A percentile compares a stretch with the other conserved stretches of the same genome.
phyloP scores from a whole-genome alignment of 2,113 vertebrate species.

The Furnarius figulus region DNA sequence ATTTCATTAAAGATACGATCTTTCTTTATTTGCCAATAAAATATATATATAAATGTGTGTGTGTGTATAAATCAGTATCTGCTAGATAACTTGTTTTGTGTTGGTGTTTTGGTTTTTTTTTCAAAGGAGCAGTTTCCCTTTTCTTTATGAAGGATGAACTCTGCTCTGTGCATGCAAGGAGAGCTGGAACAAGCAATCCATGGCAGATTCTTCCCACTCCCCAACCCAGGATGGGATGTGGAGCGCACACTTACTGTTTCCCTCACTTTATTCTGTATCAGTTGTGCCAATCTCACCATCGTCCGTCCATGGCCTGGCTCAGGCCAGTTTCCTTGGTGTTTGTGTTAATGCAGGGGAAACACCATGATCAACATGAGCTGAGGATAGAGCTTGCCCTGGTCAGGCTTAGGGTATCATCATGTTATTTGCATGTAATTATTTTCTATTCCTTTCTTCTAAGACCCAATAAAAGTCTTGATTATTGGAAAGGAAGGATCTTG shows the following conservation, averaged over 20 bases:
- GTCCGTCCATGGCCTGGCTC: not conserved
- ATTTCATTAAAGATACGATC: slow-evolving; percentile 80
- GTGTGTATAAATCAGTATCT: slow-evolving; percentile 67
- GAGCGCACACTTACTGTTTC: not conserved
- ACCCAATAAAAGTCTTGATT: not conserved
- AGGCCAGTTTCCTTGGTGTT: not conserved
- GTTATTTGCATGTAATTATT: not conserved
- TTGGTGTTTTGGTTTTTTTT: not conserved
- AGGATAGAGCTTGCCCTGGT: not conserved
- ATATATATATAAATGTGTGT: slow-evolving; percentile 25
- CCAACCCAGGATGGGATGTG: not conserved
- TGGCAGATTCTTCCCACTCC: not conserved
- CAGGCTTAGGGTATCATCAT: not conserved
- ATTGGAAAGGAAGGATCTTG: not conserved
- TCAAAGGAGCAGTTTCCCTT: not conserved
- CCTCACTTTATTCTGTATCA: not conserved
- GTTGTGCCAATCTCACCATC: not conserved
- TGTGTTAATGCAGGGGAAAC: not conserved
- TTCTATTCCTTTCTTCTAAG: not conserved
- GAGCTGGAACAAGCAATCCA: not conserved
- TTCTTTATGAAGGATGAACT: not conserved
- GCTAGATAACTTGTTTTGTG: slow-evolving; percentile 27
- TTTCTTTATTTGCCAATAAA: slow-evolving; percentile 78
- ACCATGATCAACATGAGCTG: accelerated
- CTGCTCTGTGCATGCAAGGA: not conserved